Evolutionary conservation across 2,888 invertebrate genomes (phyloP), one percentile per base, ranked within the genome.

Genomic region (Andrena chrysosceles): DNA sequence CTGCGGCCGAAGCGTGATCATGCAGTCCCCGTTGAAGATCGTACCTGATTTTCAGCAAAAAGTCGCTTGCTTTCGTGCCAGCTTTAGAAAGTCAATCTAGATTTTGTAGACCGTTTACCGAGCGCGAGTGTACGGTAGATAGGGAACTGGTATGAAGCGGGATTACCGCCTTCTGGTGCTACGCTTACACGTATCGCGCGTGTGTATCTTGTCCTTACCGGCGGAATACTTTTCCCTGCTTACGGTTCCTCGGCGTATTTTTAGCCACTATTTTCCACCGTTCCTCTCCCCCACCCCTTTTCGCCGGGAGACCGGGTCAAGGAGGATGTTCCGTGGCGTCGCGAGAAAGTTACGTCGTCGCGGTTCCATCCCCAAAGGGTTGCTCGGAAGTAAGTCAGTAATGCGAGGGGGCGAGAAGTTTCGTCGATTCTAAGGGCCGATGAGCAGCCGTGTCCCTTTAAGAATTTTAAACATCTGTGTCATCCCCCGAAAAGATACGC

Each of bases 351-450:
- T 78, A 78, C 48, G 56, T 54, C 60, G 77, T 8, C 73, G 66
- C 70, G 84, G 35, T 62, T 69, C 23, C 75, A 67, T 64, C 77
- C 77, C 75, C 82, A 83, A 91, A 91, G 91, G 90, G 90, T 90
- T 87, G 64, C 56, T 26, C 75, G 85, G 90, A 92, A 92, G 90
- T 92, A 89, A 92, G 92, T 91, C 92, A 92, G 91, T 91, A 88
- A 90, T 85, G 89, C 90, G 83, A 80, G 56, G 86, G 87, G 90
- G 70, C 63, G 72, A 42, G 42, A 85, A 81, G 82, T 79, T 84
- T 81, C 82, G 72, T 75, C 67, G 84, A 78, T 85, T 78, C 77
- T 62, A 66, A 85, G 81, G 87, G 83, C 66, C 66, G 69, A 67
- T 83, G 69, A 67, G 85, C 42, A 81, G 78, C 64, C 49, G 84